Evolutionary conservation across 2,113 vertebrate species (phyloP).

Genomic region (Dromiciops gliroides): DNA sequence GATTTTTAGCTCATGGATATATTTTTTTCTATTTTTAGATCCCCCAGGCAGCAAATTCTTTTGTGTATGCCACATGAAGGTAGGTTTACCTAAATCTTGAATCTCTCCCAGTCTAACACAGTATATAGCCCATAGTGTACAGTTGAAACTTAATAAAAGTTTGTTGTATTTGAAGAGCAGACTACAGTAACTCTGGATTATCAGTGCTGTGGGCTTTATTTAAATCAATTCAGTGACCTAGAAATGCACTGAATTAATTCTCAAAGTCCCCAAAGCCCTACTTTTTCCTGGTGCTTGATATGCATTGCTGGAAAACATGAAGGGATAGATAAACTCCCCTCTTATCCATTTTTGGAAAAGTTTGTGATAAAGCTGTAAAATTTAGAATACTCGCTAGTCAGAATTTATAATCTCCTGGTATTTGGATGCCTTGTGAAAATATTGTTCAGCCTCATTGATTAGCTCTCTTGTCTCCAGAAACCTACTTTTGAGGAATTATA

Average conservation of each 20-base stretch:
- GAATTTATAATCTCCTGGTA: not conserved
- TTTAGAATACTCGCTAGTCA: conserved; percentile 10
- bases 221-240: not conserved
- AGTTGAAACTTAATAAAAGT: not conserved
- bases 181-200: not conserved
- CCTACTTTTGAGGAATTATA: not conserved
- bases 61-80: not conserved
- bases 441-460: conserved; percentile 47
- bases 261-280: not conserved
- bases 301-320: not conserved
- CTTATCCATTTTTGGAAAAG: not conserved
- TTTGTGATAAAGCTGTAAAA: not conserved
- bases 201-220: not conserved
- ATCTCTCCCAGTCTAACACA: not conserved
- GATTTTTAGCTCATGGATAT: not conserved
- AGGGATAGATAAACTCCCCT: not conserved
- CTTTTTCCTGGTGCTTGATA: not conserved
- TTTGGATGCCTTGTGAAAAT: conserved; percentile 38
- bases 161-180: not conserved
- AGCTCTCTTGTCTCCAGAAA: conserved; percentile 16
- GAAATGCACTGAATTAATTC: not conserved
- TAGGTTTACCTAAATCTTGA: not conserved
- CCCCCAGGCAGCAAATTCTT: not conserved
- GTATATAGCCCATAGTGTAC: too few species aligned
- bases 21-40: not conserved